These are phyloP conservation scores for Aramus guarauna DNA, from an alignment of 2,113 vertebrate species.

Conservation along the genomic window DNA sequence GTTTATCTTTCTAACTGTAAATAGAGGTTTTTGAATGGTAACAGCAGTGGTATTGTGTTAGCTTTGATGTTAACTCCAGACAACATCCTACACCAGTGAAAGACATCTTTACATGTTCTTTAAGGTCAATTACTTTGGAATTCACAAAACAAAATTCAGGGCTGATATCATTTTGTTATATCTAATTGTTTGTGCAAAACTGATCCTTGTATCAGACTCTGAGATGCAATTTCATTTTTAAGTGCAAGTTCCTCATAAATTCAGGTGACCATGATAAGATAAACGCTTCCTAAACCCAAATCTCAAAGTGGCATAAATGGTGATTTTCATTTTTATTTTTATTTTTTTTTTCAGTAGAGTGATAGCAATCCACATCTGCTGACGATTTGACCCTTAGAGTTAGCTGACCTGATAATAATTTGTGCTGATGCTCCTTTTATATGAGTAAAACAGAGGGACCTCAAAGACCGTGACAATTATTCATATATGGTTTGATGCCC, in stretches of 20 bases:
- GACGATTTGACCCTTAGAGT: background rate
- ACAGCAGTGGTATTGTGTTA: background rate
- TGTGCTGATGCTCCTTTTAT: background rate
- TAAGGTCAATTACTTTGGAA: background rate
- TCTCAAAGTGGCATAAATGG: background rate
- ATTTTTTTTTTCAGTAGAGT: background rate
- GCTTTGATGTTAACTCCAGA: background rate
- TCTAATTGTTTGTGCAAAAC: background rate
- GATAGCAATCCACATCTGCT: background rate
- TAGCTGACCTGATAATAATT: background rate
- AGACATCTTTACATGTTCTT: background rate
- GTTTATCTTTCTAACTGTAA: constrained; percentile 32
- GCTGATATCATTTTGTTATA: background rate
- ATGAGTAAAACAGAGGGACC: background rate
- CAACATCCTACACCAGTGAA: background rate
- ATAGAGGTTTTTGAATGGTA: background rate
- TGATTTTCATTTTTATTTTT: background rate
- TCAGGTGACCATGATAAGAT: background rate
- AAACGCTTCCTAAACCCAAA: background rate
- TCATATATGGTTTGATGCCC: constrained; percentile 1
- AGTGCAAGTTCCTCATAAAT: background rate
- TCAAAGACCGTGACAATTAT: background rate
- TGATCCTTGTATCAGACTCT: background rate
- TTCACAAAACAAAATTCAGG: background rate
- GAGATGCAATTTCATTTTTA: constrained; percentile 1